These are phyloP conservation scores for Portevinia maculata DNA, from an alignment of 2,888 invertebrate species.

Conservation along the genomic window DNA sequence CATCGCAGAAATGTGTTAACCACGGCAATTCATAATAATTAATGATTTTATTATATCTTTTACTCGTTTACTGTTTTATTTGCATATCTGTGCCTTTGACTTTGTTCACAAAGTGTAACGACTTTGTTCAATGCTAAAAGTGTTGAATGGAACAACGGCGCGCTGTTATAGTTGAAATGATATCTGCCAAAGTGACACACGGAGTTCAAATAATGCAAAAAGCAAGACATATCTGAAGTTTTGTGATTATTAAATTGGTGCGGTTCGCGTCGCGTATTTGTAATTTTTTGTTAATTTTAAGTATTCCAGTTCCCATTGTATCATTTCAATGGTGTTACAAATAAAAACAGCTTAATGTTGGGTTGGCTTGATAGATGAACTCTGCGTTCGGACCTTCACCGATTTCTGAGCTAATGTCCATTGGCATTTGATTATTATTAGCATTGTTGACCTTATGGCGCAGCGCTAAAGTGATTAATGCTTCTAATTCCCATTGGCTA, in stretches of 20 bases:
- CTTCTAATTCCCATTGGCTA: slow-evolving; percentile 41
- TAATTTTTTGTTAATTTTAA: slow-evolving; percentile 9
- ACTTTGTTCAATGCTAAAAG: slow-evolving; percentile 68
- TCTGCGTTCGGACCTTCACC: slow-evolving; percentile 53
- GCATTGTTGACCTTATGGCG: slow-evolving; percentile 62
- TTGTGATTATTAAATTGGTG: slow-evolving; percentile 16
- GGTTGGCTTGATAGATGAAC: slow-evolving; percentile 30
- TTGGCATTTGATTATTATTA: slow-evolving; percentile 51
- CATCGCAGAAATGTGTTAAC: slow-evolving; percentile 73
- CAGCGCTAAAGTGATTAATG: slow-evolving; percentile 25
- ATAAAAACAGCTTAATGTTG: not conserved
- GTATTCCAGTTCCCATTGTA: not conserved
- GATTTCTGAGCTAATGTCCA: slow-evolving; percentile 44
- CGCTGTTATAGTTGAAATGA: slow-evolving; percentile 33
- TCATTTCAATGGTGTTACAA: slow-evolving; percentile 18
- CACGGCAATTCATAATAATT: slow-evolving; percentile 74
- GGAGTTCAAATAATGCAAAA: slow-evolving; percentile 29
- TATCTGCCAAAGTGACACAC: slow-evolving; percentile 55
- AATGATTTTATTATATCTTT: slow-evolving; percentile 66
- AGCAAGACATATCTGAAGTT: slow-evolving; percentile 2
- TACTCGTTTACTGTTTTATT: slow-evolving; percentile 46
- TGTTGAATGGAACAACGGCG: slow-evolving; percentile 47
- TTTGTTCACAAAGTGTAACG: slow-evolving; percentile 68
- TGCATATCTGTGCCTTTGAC: slow-evolving; percentile 47
- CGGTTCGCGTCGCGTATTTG: slow-evolving; percentile 20